These are phyloP conservation scores for Lasaia peninsularis DNA, from an alignment of 1,140 invertebrate genomes.

Conservation along the genomic window DNA sequence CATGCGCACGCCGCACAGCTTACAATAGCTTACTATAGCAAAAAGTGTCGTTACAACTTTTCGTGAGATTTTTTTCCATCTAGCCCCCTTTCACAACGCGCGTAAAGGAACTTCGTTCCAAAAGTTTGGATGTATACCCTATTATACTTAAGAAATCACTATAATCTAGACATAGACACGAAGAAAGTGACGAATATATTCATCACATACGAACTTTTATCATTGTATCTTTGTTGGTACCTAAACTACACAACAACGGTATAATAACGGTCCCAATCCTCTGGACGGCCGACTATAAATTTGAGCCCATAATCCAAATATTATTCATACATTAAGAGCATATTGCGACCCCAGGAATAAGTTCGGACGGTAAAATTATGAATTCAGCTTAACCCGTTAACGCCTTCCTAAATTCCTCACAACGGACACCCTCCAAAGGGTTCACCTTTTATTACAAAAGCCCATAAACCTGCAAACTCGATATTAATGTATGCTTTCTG, in stretches of 20 bases:
- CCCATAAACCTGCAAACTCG: background rate
- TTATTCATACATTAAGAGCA: constrained; percentile 9
- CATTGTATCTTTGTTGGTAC: too few species aligned
- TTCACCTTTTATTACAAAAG: constrained; percentile 3
- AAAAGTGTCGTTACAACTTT: too few species aligned
- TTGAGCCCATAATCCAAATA: constrained; percentile 3
- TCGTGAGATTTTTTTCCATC: too few species aligned
- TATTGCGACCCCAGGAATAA: background rate
- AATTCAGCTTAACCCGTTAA: constrained; percentile 10
- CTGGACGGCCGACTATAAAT: background rate
- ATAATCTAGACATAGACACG: too few species aligned
- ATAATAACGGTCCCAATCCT: background rate
- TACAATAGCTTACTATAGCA: too few species aligned
- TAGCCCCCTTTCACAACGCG: too few species aligned
- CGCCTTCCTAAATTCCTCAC: background rate
- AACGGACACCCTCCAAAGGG: constrained; percentile 1
- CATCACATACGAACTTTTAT: too few species aligned
- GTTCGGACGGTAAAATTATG: background rate
- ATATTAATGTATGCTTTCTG: background rate
- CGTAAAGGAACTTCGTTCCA: too few species aligned
- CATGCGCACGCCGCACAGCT: too few species aligned
- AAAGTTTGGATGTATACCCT: too few species aligned
- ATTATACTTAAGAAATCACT: too few species aligned
- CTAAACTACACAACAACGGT: background rate
- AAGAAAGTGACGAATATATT: too few species aligned